Percentiles rank a stretch among this genome's conserved stretches.
These are phyloP conservation scores for Synodontis membranacea DNA, from an alignment of 2,113 vertebrate genomes.

Conservation along the genomic window DNA sequence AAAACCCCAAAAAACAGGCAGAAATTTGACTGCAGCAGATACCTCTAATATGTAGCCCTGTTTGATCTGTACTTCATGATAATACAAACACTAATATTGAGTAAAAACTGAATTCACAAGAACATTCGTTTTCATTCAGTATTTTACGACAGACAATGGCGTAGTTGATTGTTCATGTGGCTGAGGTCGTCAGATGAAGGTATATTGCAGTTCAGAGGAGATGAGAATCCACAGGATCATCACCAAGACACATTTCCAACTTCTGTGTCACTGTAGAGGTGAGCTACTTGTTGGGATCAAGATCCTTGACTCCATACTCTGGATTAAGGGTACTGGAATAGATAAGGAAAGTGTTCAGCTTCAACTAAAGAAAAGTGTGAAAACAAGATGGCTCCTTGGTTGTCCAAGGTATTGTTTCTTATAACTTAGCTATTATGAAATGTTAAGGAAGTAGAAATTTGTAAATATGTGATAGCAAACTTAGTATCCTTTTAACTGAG, in stretches of 20 bases:
- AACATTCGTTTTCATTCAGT: background rate
- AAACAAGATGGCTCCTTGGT: background rate
- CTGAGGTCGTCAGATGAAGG: background rate
- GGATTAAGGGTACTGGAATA: conserved; percentile 86
- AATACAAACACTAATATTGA: background rate
- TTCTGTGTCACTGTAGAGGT: conserved; percentile 80
- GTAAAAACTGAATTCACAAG: background rate
- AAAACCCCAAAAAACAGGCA: too few species aligned
- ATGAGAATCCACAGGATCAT: background rate
- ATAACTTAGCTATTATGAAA: background rate
- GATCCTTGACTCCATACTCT: conserved; percentile 91
- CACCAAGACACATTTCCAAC: background rate
- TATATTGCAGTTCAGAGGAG: background rate
- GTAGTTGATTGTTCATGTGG: background rate
- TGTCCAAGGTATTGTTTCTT: background rate
- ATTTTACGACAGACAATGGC: background rate
- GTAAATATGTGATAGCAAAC: background rate
- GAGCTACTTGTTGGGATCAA: conserved; percentile 93
- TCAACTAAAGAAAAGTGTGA: background rate
- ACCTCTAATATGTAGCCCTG: background rate
- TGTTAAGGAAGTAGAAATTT: background rate
- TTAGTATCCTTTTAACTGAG: background rate
- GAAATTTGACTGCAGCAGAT: background rate
- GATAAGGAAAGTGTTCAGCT: conserved; percentile 28
- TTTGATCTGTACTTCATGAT: background rate